Evolutionary conservation across 2,797 vertebrate species (phyloP).

Genomic region (Spatula versicolor): DNA sequence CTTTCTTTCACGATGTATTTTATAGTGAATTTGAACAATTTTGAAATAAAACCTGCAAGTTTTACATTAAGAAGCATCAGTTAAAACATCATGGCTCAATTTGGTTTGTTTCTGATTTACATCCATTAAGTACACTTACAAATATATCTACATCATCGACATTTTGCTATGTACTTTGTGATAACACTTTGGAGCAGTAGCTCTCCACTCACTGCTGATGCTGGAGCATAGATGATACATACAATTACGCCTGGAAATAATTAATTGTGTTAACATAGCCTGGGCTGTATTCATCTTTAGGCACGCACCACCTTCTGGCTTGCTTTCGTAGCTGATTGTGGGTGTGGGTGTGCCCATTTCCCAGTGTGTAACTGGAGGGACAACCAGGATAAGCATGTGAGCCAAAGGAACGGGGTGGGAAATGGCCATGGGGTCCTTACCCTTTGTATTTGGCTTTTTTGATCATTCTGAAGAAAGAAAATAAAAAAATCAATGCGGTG

Average conservation of each 20-base stretch:
- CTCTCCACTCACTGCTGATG: not conserved
- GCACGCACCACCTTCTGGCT: not conserved
- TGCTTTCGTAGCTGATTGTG: not conserved
- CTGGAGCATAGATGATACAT: conserved; percentile 24
- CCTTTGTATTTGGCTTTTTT: not conserved
- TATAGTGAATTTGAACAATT: not conserved
- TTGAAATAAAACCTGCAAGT: not conserved
- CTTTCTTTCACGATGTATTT: not conserved
- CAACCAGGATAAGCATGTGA: not conserved
- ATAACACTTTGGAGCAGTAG: not conserved
- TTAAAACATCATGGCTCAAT: not conserved
- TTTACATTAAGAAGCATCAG: not conserved
- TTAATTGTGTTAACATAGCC: conserved; percentile 3
- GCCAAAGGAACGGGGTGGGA: not conserved
- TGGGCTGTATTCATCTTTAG: not conserved
- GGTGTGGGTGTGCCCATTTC: not conserved
- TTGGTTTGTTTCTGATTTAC: not conserved
- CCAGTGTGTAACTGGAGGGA: not conserved
- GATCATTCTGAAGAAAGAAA: not conserved
- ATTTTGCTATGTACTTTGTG: not conserved
- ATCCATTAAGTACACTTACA: not conserved
- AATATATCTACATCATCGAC: not conserved
- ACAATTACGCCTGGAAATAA: conserved; percentile 39
- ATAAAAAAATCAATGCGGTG: not conserved
- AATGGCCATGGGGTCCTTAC: not conserved